Base-by-base conservation (phyloP, 64 coral and sea anemone genomes). In the Hydrozoanthus tunicans region DNA sequence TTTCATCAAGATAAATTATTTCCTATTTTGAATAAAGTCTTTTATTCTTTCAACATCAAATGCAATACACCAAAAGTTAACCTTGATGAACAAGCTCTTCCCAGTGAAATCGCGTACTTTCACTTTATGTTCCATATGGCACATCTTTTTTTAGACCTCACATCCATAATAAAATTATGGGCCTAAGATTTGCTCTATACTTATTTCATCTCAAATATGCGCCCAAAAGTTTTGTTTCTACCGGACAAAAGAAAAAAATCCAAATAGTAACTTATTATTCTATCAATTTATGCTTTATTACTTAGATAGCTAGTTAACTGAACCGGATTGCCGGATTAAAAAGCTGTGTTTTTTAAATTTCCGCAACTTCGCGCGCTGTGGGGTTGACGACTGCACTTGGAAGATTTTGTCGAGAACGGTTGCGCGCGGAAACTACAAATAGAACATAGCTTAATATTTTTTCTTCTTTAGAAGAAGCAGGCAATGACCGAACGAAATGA, bases 1-100 rank as follows among this genome's bases (percentile, higher is more conserved):
- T 79, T 79, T 92, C 62, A 92, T 84, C 7, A 92, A 88, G 77
- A 57, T 11, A 24, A 71, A 59, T 56, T 86, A 73, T 58, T n/a
- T 55, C 5, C 24, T 62, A 74, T 51, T 51, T 58, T 53, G 89
- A 73, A 86, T 58, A 25, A 60, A 26, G 15, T 25, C 58, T 86
- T 17, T 13, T 70, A n/a, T 88, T 67, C 43, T 69, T 69, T 43
- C 32, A 0, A 43, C 32, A 43, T 43, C 32, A 43, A 43, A 43
- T 1, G 2, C 32, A 43, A 43, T 43, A 43, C 32, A 43, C 32
- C 32, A 43, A 43, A 43, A 43, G 32, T 43, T 43, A 43, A 43
- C 2, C 32, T 43, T 43, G 32, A 43, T 43, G 32, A 43, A 43
- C 32, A 43, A 43, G 32, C 32, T 43, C 12, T 53, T 83, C 62